Conservation (phyloP, 2,797 vertebrate species). For the Psittacula derbiana region DNA sequence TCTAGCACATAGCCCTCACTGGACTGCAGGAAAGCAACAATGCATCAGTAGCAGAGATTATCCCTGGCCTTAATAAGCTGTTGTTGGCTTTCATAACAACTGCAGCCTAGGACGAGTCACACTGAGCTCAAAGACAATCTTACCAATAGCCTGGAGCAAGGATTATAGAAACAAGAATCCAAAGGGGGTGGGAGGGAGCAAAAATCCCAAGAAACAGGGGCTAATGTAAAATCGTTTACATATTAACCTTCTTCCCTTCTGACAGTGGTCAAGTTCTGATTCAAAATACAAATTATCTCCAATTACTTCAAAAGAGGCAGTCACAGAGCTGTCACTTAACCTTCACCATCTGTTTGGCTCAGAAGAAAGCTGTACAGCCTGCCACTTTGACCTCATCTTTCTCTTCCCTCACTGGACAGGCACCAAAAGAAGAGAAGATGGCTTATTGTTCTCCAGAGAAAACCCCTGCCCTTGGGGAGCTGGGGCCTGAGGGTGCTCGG, state of each 20-base stretch:
- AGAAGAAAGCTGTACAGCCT: constrained; percentile 84
- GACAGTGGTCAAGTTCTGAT: constrained; percentile 92
- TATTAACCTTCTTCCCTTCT: constrained; percentile 93
- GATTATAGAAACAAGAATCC: constrained; percentile 88
- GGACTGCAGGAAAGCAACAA: constrained; percentile 74
- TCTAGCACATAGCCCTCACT: constrained; percentile 35
- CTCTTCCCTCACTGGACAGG: constrained; percentile 53
- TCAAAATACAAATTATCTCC: constrained; percentile 97
- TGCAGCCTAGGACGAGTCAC: constrained; percentile 74
- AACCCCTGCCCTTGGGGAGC: neutral
- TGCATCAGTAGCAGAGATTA: constrained; percentile 77
- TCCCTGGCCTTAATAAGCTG: constrained; percentile 78
- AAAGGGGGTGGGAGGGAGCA: constrained; percentile 34
- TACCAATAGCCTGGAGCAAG: constrained; percentile 89
- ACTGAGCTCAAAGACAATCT: constrained; percentile 74
- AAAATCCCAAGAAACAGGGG: constrained; percentile 78
- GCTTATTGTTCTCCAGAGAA: constrained; percentile 69
- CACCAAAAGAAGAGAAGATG: constrained; percentile 48
- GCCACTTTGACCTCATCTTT: constrained; percentile 86
- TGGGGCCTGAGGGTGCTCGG: neutral
- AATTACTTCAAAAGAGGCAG: constrained; percentile 96
- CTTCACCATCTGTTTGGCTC: constrained; percentile 98
- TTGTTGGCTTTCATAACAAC: constrained; percentile 78
- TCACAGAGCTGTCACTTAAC: constrained; percentile 96
- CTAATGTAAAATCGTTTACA: constrained; percentile 95